Conservation (phyloP, 2,888 invertebrate genomes). For the Anoplius nigerrimus region DNA sequence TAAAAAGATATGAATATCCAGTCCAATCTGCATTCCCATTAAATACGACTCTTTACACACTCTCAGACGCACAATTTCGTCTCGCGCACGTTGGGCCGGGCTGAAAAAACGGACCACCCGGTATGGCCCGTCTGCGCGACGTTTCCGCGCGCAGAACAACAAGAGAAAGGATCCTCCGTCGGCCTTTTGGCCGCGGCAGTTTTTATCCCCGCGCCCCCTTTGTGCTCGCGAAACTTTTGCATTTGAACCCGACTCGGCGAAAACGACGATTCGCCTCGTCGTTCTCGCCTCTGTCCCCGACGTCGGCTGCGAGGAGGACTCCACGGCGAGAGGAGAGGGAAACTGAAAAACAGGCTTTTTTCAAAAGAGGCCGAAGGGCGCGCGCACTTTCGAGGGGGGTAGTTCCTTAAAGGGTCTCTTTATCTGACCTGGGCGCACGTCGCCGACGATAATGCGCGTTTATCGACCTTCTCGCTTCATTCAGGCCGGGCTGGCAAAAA, state of each 20-base stretch:
- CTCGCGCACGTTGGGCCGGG: too few relatives aligned
- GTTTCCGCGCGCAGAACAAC: slow-evolving; percentile 37
- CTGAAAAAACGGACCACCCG: not conserved
- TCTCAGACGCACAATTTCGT: too few relatives aligned
- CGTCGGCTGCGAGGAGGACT: not conserved
- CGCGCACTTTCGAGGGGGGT: not conserved
- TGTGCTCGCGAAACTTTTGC: slow-evolving; percentile 66
- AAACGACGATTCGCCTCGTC: too few relatives aligned
- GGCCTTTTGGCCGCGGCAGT: slow-evolving; percentile 41
- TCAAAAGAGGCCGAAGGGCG: not conserved
- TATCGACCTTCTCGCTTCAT: too few relatives aligned
- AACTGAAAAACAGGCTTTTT: slow-evolving; percentile 21
- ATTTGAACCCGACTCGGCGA: slow-evolving; percentile 46
- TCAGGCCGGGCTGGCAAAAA: not conserved
- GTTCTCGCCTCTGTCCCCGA: too few relatives aligned
- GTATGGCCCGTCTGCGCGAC: slow-evolving; percentile 5
- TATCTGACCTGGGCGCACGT: not conserved
- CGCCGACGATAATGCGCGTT: not conserved
- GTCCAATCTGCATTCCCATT: too few relatives aligned
- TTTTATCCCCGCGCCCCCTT: slow-evolving; percentile 53
- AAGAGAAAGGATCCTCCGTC: slow-evolving; percentile 51
- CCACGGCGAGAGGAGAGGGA: slow-evolving; percentile 17
- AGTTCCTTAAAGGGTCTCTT: not conserved
- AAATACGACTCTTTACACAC: too few relatives aligned
- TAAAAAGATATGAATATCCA: too few relatives aligned